phyloP scores from a whole-genome alignment of 2,113 vertebrate genomes.

The Hippocampus comes region DNA sequence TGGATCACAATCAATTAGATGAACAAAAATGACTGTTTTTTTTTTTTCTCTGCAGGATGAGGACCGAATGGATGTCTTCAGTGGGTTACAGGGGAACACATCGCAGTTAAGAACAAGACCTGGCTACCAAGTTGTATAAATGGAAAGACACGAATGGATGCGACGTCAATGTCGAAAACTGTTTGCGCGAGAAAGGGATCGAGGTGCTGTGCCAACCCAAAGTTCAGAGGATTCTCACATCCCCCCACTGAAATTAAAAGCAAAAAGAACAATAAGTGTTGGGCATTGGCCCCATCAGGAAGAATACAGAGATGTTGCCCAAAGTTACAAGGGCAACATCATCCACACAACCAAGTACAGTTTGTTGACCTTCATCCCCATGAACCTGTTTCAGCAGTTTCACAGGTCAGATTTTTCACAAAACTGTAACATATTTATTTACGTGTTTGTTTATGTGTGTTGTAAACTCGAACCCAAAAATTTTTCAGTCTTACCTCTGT shows the following conservation, averaged over 20 bases:
- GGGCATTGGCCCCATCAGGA: conserved; percentile 72
- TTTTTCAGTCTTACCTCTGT: no score
- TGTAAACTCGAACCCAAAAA: neutral
- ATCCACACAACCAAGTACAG: conserved; percentile 96
- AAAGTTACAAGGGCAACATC: conserved; percentile 79
- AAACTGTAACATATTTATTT: neutral
- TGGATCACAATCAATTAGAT: neutral
- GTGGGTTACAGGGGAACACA: conserved; percentile 6
- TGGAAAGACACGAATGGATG: conserved; percentile 78
- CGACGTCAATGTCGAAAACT: conserved; percentile 71
- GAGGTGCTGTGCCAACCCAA: conserved; percentile 38
- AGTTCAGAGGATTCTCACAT: conserved; percentile 25
- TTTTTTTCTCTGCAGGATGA: conserved; percentile 23
- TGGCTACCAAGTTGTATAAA: conserved; percentile 38
- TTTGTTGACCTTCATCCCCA: conserved; percentile 86
- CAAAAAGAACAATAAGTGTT: conserved; percentile 80
- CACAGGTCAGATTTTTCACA: conserved; percentile 77
- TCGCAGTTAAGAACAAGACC: neutral
- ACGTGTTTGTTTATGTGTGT: neutral
- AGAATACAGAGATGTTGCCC: conserved; percentile 76
- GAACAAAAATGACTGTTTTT: neutral
- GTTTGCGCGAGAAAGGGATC: conserved; percentile 36
- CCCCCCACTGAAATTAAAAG: conserved; percentile 36
- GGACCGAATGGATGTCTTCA: conserved; percentile 3
- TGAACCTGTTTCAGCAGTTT: conserved; percentile 96